Conservation (phyloP, 2,888 invertebrate genomes). For the Andrena fulva region DNA sequence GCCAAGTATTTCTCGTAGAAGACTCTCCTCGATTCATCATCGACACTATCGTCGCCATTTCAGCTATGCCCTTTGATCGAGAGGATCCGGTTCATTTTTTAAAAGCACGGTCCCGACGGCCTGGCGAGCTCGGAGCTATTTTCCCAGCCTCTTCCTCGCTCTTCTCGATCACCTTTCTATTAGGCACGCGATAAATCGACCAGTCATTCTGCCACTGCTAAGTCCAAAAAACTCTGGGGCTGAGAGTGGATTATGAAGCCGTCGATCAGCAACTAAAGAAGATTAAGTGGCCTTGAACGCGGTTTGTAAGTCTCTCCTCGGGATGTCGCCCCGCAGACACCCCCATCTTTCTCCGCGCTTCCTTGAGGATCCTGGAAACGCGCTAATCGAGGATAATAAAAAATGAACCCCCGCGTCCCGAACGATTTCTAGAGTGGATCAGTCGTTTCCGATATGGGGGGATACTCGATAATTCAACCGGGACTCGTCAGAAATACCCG, state of each 20-base stretch:
- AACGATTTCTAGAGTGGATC: slow-evolving; percentile 21
- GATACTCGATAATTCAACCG: not conserved
- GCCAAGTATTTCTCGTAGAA: slow-evolving; percentile 1
- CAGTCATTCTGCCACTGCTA: slow-evolving; percentile 63
- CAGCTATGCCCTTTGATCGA: slow-evolving; percentile 28
- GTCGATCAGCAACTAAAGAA: slow-evolving; percentile 72
- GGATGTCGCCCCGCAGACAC: slow-evolving; percentile 28
- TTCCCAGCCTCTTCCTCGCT: slow-evolving; percentile 1
- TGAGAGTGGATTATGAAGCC: slow-evolving; percentile 71
- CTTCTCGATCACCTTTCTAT: slow-evolving; percentile 64
- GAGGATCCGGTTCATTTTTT: slow-evolving; percentile 56
- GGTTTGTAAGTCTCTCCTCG: slow-evolving; percentile 62
- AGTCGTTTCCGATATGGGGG: not conserved
- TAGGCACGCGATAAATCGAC: slow-evolving; percentile 69
- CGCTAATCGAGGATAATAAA: slow-evolving; percentile 39
- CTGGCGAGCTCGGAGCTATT: not conserved
- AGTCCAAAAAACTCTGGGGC: slow-evolving; percentile 62
- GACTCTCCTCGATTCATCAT: slow-evolving; percentile 43
- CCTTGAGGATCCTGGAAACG: slow-evolving; percentile 35
- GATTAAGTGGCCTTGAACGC: slow-evolving; percentile 66
- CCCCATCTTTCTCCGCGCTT: slow-evolving; percentile 40
- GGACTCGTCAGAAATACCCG: not conserved
- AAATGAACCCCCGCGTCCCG: slow-evolving; percentile 18
- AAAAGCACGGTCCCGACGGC: slow-evolving; percentile 38
- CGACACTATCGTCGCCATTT: slow-evolving; percentile 41